phyloP scores from a whole-genome alignment of 2,888 invertebrate species.

The Syrphus vitripennis region DNA sequence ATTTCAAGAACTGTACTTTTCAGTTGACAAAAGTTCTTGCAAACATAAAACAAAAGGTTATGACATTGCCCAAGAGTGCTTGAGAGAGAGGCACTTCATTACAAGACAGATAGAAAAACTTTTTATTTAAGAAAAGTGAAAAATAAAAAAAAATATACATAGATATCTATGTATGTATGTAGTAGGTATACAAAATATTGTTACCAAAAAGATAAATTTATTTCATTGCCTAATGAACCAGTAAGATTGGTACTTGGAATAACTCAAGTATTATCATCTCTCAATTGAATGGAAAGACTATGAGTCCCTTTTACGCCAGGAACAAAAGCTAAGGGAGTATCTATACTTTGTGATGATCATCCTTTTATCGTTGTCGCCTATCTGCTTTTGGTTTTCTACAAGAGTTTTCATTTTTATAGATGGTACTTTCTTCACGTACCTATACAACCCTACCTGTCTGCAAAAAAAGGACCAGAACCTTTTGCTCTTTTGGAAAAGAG shows the following conservation, averaged over 20 bases:
- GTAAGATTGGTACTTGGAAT: constrained; percentile 62
- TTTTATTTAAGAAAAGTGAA: constrained; percentile 34
- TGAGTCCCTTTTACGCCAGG: neutral
- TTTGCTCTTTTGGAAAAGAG: neutral
- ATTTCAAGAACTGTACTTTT: neutral
- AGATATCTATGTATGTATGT: too few species aligned
- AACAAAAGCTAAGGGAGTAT: constrained; percentile 32
- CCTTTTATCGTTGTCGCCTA: constrained; percentile 59
- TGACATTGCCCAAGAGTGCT: neutral
- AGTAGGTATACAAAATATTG: neutral
- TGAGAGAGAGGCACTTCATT: neutral
- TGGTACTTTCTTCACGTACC: neutral
- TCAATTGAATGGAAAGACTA: constrained; percentile 66
- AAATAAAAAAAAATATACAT: neutral
- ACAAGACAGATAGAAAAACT: constrained; percentile 11
- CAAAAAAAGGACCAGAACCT: constrained; percentile 13
- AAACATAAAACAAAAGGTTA: neutral
- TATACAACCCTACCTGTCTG: neutral
- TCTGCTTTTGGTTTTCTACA: constrained; percentile 52
- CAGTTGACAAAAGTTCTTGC: neutral
- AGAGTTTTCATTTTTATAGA: neutral
- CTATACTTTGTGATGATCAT: constrained; percentile 48
- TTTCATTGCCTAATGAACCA: constrained; percentile 68
- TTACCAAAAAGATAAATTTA: constrained; percentile 53
- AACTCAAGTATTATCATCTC: constrained; percentile 66